These are phyloP conservation scores for Sebastolobus alascanus DNA, from an alignment of 2,797 vertebrate genomes.

Conservation along the genomic window DNA sequence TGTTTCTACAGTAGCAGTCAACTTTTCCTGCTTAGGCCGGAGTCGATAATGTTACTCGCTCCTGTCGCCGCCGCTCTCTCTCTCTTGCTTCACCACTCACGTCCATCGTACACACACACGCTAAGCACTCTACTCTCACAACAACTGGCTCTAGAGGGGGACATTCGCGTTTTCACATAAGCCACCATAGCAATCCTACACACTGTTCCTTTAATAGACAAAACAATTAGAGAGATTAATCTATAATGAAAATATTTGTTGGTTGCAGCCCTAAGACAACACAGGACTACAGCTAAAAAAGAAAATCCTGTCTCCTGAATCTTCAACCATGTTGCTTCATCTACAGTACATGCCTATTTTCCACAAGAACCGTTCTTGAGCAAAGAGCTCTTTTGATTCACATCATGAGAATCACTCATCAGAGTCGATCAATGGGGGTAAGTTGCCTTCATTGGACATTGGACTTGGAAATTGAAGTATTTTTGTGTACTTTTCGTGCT, in stretches of 20 bases:
- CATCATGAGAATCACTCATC: slow-evolving; percentile 3
- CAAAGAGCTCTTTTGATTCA: slow-evolving; percentile 17
- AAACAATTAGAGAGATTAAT: background rate
- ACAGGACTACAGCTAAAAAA: background rate
- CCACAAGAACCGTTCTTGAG: slow-evolving; percentile 1
- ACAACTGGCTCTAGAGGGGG: too few relatives aligned
- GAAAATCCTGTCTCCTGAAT: too few relatives aligned
- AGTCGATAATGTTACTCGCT: too few relatives aligned
- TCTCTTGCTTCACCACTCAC: too few relatives aligned
- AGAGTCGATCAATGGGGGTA: background rate
- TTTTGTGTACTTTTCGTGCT: slow-evolving; percentile 22
- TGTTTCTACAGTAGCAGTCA: too few relatives aligned
- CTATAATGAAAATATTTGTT: background rate
- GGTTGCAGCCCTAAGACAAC: background rate
- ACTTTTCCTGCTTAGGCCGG: too few relatives aligned
- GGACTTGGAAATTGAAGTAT: background rate
- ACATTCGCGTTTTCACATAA: too few relatives aligned
- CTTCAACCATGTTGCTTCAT: background rate
- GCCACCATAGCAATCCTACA: too few relatives aligned
- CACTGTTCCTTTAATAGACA: too few relatives aligned
- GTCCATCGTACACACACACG: too few relatives aligned
- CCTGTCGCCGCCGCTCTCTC: too few relatives aligned
- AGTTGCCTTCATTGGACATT: background rate
- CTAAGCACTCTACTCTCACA: too few relatives aligned
- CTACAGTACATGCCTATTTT: background rate